A percentile compares a stretch with the other conserved stretches of the same genome.
Evolutionary conservation across 2,113 vertebrate genomes (phyloP).

Genomic region (Recurvirostra avosetta): DNA sequence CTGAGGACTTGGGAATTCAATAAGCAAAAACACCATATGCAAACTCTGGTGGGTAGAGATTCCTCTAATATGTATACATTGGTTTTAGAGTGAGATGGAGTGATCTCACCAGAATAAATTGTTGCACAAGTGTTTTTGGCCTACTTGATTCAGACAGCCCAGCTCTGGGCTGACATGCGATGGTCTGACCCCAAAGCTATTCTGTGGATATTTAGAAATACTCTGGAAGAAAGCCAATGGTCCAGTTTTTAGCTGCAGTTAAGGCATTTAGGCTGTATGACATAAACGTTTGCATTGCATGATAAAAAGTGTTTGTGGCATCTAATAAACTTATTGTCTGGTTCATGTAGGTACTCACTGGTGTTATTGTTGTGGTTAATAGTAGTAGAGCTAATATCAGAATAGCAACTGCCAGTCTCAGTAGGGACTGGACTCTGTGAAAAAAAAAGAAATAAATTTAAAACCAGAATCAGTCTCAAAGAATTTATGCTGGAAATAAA

Average conservation of each 20-base stretch:
- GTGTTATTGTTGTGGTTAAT: background rate
- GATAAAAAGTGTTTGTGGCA: background rate
- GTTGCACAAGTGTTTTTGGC: background rate
- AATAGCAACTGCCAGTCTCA: background rate
- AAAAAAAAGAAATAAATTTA: background rate
- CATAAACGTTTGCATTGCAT: background rate
- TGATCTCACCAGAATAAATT: background rate
- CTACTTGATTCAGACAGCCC: background rate
- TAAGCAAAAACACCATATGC: slow-evolving; percentile 49
- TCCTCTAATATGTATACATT: slow-evolving; percentile 2
- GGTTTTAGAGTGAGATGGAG: background rate
- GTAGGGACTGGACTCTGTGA: background rate
- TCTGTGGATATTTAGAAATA: background rate
- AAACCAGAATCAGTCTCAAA: background rate
- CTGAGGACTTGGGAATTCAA: background rate
- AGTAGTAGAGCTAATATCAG: background rate
- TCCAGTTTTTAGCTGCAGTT: background rate
- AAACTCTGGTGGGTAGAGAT: slow-evolving; percentile 22
- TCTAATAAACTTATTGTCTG: background rate
- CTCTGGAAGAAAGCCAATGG: background rate
- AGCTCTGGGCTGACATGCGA: background rate
- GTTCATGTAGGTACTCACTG: background rate
- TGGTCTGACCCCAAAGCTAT: background rate
- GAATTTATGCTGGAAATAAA: background rate
- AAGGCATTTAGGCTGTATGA: background rate